Evolutionary conservation across 1,140 invertebrate genomes (phyloP), one percentile per base, ranked within the genome.

Genomic region (Plodia interpunctella): DNA sequence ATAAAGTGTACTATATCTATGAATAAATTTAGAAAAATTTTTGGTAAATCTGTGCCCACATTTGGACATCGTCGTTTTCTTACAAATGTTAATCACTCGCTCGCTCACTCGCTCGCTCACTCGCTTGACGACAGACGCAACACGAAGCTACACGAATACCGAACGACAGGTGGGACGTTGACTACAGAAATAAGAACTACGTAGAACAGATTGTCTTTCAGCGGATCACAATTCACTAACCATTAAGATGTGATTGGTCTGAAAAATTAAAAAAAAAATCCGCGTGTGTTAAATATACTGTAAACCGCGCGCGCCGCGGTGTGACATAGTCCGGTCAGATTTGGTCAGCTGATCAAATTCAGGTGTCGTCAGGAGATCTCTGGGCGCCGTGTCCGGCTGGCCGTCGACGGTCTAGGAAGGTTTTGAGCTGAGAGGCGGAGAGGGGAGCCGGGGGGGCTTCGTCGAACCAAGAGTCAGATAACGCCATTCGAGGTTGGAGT

Each of bases 381-480:
- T 81, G 68, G 44, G 78, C 63, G 57, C 78, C 72, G 60, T 80
- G 81, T 0, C 85, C 83, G 8, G 80, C 74, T 2, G 83, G 85
- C 49, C 85, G 75, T 59, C 85, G 81, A 49, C 85, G 78, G 60
- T 88, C 85, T 30, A 88, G 62, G 74, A 88, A 88, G 17, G 81
- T 85, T 69, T 83, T 81, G 57, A 88, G 73, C 52, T 86, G 85
- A 8, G 68, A 73, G 28, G 76, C 74, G 6, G 83, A 83, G 13
- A 88, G 58, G 52, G 66, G 50, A 4, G 69, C 70, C 15, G 68
- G 57, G 0, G 74, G 76, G 15, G 83, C 83, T 76, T 91, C 82
- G 50, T 91, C 90, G 17, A 94, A 92, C 94, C 94, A 95, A 5
- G 90, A 63, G 50, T 92, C 74, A 0, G 57, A 68, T 28, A 94